A percentile compares a stretch with the other conserved stretches of the same genome.
Evolutionary conservation across 2,888 invertebrate genomes (phyloP).

Genomic region (Ormyrus nitidulus): DNA sequence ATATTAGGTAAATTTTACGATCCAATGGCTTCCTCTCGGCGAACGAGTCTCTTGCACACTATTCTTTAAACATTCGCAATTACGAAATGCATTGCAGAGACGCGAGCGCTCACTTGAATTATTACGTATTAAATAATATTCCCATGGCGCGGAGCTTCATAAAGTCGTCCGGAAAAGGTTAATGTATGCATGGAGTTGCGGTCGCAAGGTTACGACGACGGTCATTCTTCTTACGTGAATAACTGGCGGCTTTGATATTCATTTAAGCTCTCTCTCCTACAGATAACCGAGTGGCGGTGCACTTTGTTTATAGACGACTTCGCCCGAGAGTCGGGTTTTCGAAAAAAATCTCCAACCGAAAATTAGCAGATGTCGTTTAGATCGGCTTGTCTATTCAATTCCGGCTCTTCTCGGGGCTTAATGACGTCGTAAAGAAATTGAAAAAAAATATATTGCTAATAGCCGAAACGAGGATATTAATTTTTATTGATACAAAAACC

Average conservation of each 20-base stretch:
- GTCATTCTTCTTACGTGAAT: slow-evolving; percentile 58
- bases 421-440: slow-evolving; percentile 18
- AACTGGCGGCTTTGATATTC: slow-evolving; percentile 59
- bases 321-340: slow-evolving; percentile 37
- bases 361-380: slow-evolving; percentile 42
- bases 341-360: slow-evolving; percentile 47
- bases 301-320: slow-evolving; percentile 65
- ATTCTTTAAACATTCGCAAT: too few relatives aligned
- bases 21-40: slow-evolving; percentile 45
- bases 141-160: background rate
- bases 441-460: slow-evolving; percentile 45
- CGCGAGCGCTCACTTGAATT: too few relatives aligned
- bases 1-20: slow-evolving; percentile 68
- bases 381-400: background rate
- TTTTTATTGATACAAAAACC: slow-evolving; percentile 21
- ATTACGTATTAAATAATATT: background rate
- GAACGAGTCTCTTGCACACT: too few relatives aligned
- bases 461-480: slow-evolving; percentile 30
- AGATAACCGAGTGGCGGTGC: slow-evolving; percentile 42
- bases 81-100: too few relatives aligned
- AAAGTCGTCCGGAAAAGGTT: slow-evolving; percentile 23
- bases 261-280: background rate
- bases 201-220: slow-evolving; percentile 25
- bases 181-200: slow-evolving; percentile 35
- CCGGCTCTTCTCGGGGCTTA: background rate